Evolutionary conservation across 2,888 invertebrate species (phyloP).

Genomic region (Creontiades dilutus): DNA sequence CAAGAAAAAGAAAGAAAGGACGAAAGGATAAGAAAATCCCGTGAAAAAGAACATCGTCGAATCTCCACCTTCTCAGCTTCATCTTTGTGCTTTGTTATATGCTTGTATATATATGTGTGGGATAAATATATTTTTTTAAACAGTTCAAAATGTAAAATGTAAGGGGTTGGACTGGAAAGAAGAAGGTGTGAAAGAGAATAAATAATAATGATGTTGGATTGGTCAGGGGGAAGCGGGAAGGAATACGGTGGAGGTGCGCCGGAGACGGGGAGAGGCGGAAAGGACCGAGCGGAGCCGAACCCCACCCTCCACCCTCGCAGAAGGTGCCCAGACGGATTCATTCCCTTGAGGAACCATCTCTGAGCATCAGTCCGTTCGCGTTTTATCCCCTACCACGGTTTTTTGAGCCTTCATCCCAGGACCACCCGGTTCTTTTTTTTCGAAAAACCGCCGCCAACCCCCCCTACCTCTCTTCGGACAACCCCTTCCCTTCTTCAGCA

Average conservation of each 20-base stretch:
- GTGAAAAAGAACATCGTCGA: not conserved
- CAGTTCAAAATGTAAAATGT: slow-evolving; percentile 65
- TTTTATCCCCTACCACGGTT: slow-evolving; percentile 60
- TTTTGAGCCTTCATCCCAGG: slow-evolving; percentile 62
- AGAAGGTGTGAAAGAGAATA: slow-evolving; percentile 72
- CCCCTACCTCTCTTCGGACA: slow-evolving; percentile 50
- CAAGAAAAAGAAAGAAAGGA: slow-evolving; percentile 38
- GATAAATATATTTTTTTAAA: slow-evolving; percentile 12
- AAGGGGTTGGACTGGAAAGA: slow-evolving; percentile 65
- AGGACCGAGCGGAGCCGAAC: slow-evolving; percentile 70
- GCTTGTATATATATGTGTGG: not conserved
- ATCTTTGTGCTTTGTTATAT: not conserved
- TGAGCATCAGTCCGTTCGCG: slow-evolving; percentile 58
- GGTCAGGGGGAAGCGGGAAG: slow-evolving; percentile 64
- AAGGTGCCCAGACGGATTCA: slow-evolving; percentile 61
- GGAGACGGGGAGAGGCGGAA: slow-evolving; percentile 74
- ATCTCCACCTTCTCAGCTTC: not conserved
- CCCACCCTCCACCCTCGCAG: slow-evolving; percentile 60
- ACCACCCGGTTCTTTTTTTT: slow-evolving; percentile 28
- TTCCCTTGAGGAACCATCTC: slow-evolving; percentile 70
- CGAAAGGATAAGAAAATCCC: slow-evolving; percentile 43
- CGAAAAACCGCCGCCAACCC: slow-evolving; percentile 55
- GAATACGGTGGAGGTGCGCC: slow-evolving; percentile 54
- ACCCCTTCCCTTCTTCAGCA: slow-evolving; percentile 59
- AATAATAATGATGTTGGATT: slow-evolving; percentile 72